Percentiles rank a stretch among this genome's conserved stretches.
Conservation (phyloP, 2,888 invertebrate genomes). For the Pristionchus mayeri region DNA sequence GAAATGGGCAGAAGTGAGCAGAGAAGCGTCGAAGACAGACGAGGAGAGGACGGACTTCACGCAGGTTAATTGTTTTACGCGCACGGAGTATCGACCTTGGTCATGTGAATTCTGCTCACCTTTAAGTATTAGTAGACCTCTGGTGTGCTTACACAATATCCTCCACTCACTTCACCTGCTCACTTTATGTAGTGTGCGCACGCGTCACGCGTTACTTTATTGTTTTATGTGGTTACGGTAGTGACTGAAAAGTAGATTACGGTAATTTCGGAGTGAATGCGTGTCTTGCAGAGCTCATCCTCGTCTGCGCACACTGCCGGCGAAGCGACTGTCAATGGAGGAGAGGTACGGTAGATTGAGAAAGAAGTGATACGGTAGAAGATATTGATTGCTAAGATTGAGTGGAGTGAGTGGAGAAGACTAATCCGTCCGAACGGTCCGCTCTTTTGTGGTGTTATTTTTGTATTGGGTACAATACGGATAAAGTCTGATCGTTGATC, state of each 20-base stretch:
- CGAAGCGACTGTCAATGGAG: constrained; percentile 6
- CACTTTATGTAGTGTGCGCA: neutral
- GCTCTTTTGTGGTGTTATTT: too few relatives aligned
- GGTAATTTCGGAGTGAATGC: neutral
- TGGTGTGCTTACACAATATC: neutral
- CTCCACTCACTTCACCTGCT: too few relatives aligned
- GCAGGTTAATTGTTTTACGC: neutral
- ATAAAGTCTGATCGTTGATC: constrained; percentile 20
- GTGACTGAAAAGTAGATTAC: neutral
- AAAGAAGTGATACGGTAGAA: too few relatives aligned
- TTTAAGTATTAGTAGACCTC: neutral
- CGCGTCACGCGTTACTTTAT: too few relatives aligned
- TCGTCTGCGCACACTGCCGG: constrained; percentile 14
- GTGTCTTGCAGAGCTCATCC: constrained; percentile 36
- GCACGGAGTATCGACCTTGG: neutral
- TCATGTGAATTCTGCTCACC: neutral
- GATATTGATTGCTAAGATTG: too few relatives aligned
- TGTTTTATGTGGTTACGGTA: constrained; percentile 1
- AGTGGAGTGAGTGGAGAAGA: neutral
- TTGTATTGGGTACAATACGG: neutral
- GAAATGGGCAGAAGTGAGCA: neutral
- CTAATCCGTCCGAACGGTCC: neutral
- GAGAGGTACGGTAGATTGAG: constrained; percentile 19
- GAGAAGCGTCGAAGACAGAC: neutral
- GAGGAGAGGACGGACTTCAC: constrained; percentile 4